Percentiles rank a stretch among this genome's conserved stretches.
phyloP scores from a whole-genome alignment of 2,888 invertebrate genomes.

The Agrotis puta region DNA sequence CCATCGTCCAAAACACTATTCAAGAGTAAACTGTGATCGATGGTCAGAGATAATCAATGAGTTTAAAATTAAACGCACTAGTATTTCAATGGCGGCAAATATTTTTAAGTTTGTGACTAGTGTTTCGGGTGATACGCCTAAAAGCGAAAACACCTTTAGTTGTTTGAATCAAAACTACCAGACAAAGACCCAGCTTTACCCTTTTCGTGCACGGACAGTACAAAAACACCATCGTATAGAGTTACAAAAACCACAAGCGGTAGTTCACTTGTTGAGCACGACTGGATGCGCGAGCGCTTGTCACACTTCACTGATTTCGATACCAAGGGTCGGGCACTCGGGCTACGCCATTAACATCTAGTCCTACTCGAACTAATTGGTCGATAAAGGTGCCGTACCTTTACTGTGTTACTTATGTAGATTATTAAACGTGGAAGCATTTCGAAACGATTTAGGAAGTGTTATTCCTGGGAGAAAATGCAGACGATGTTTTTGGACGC shows the following conservation, averaged over 20 bases:
- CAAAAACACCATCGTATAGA: slow-evolving; percentile 36
- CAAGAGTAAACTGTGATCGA: not conserved
- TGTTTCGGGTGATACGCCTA: not conserved
- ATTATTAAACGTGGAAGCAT: not conserved
- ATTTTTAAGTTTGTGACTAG: not conserved
- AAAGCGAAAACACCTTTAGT: not conserved
- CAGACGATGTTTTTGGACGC: not conserved
- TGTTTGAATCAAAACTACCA: not conserved
- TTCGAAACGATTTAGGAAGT: not conserved
- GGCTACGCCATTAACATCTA: slow-evolving; percentile 17
- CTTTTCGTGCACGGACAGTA: slow-evolving; percentile 18
- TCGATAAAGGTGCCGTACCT: slow-evolving; percentile 14
- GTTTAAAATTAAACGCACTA: too few relatives aligned
- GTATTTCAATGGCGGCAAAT: too few relatives aligned
- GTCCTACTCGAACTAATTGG: slow-evolving; percentile 53
- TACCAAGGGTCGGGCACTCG: slow-evolving; percentile 53
- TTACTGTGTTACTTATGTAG: not conserved
- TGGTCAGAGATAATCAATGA: too few relatives aligned
- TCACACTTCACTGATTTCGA: slow-evolving; percentile 58
- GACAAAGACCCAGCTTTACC: not conserved
- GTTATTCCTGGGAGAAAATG: too few relatives aligned
- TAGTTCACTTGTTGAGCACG: slow-evolving; percentile 47
- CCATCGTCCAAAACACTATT: not conserved
- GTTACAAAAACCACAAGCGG: slow-evolving; percentile 51
- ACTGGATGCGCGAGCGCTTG: slow-evolving; percentile 62